These are phyloP conservation scores for Lissocephala sabroskyi DNA, from an alignment of 2,888 invertebrate genomes.

Conservation along the genomic window DNA sequence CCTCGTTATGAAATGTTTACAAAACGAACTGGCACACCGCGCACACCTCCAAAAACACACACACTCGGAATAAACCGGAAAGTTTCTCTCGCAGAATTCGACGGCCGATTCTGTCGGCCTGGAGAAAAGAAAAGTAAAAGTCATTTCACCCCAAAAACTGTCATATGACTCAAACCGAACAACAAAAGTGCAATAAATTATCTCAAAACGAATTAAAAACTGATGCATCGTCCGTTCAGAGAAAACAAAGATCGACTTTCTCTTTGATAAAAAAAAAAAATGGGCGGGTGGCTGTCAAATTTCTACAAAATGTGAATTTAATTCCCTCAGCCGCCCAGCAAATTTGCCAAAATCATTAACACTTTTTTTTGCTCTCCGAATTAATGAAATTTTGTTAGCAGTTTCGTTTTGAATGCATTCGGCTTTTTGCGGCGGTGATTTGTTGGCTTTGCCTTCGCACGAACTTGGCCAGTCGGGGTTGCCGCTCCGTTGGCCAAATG, in stretches of 20 bases:
- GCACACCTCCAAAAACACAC: slow-evolving; percentile 3
- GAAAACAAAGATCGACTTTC: no score
- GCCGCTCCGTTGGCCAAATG: slow-evolving; percentile 38
- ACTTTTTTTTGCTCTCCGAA: slow-evolving; percentile 21
- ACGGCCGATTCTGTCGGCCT: slow-evolving; percentile 32
- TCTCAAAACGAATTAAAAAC: no score
- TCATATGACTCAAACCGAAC: no score
- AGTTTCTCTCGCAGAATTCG: background rate
- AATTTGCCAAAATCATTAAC: slow-evolving; percentile 27
- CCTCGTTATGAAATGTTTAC: slow-evolving; percentile 47
- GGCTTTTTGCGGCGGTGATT: background rate
- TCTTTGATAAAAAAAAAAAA: no score
- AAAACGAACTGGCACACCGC: slow-evolving; percentile 8
- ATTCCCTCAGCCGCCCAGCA: slow-evolving; percentile 10
- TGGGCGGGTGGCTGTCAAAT: no score
- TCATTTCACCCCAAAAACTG: no score
- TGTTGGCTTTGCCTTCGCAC: slow-evolving; percentile 1
- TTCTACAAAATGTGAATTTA: no score
- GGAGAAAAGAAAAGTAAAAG: slow-evolving; percentile 17
- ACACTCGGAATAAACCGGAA: slow-evolving; percentile 15
- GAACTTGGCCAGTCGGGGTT: slow-evolving; percentile 10
- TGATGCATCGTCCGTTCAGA: no score
- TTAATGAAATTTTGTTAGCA: background rate
- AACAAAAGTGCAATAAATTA: no score
- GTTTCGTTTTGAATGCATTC: slow-evolving; percentile 3